phyloP scores from a whole-genome alignment of 1,140 invertebrate species.

The Andrena cerasifolii region DNA sequence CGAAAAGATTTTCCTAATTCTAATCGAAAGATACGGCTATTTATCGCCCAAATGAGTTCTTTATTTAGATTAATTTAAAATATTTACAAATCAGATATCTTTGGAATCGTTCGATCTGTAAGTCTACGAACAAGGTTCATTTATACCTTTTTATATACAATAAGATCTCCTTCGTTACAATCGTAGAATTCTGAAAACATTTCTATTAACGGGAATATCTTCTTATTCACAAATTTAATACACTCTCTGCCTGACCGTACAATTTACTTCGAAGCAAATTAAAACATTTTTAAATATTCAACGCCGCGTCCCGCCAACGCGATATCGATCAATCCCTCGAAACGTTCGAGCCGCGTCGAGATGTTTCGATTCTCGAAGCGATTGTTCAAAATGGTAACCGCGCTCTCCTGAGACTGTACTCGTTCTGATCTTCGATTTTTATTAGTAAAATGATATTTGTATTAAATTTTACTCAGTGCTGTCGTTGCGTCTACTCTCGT shows the following conservation, averaged over 20 bases:
- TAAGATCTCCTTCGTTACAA: not conserved
- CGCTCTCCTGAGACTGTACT: not conserved
- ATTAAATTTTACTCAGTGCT: constrained; percentile 23
- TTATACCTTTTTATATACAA: not conserved
- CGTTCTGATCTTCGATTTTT: constrained; percentile 31
- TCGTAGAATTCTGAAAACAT: not conserved
- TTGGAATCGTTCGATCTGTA: not conserved
- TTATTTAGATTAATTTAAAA: not conserved
- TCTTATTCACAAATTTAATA: not conserved
- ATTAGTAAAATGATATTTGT: constrained; percentile 18
- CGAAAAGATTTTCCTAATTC: not conserved
- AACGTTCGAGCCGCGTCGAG: constrained; percentile 6
- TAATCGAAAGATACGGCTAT: not conserved
- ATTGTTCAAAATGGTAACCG: constrained; percentile 24
- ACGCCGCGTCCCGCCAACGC: not conserved
- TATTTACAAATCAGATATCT: not conserved
- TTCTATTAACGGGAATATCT: not conserved
- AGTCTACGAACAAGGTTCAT: too few relatives aligned
- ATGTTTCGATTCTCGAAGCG: constrained; percentile 12
- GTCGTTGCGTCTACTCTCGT: not conserved
- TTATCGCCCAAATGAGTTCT: not conserved
- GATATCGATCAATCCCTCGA: constrained; percentile 12
- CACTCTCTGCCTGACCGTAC: too few relatives aligned
- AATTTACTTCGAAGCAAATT: not conserved
- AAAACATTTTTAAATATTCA: not conserved